Evolutionary conservation across 2,888 invertebrate genomes (phyloP), one percentile per base, ranked within the genome.

Genomic region (Tetragonula carbonaria): DNA sequence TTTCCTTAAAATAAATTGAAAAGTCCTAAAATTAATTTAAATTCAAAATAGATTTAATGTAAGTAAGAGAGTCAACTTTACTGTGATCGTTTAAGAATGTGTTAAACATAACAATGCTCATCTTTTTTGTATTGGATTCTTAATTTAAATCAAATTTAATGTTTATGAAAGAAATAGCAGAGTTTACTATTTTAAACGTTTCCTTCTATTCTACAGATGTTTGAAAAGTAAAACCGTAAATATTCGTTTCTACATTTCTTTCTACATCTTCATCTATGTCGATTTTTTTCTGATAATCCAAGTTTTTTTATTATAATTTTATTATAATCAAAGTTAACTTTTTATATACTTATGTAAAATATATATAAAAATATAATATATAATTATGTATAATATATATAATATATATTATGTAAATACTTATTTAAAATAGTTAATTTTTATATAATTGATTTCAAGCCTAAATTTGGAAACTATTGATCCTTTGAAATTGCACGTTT

Each of bases 11-110:
- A 57, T 65, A 74, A 74, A 33, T 53, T 38, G 33, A 23, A n/a
- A 16, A 38, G 51, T 53, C 65, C 16, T 33, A 53, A 65, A 65
- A 74, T 63, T 53, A 74, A 74, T 74, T 65, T 28, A 28, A 73
- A 73, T 73, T 73, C 21, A 5, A 33, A 65, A 53, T 65, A 18
- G 33, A 74, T 74, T 65, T 53, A 74, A 65, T 53, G 8, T 16
- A 62, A 73, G 50, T 62, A 62, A 21, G 16, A 21, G 16, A 68
- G 18, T 53, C 14, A 28, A 28, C 4, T 33, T 70, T 23, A 21
- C 14, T 70, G 14, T 18, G 13, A 28, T 68, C 51, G 13, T 28
- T 13, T 21, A 70, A 53, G 16, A 55, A 71, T n/a, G 38, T 16
- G n/a, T 57, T 8, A 55, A 71, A 18, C 4, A 38, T 8, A 55